These are phyloP conservation scores for Suillia variegata DNA, from an alignment of 2,888 invertebrate genomes.

Conservation along the genomic window DNA sequence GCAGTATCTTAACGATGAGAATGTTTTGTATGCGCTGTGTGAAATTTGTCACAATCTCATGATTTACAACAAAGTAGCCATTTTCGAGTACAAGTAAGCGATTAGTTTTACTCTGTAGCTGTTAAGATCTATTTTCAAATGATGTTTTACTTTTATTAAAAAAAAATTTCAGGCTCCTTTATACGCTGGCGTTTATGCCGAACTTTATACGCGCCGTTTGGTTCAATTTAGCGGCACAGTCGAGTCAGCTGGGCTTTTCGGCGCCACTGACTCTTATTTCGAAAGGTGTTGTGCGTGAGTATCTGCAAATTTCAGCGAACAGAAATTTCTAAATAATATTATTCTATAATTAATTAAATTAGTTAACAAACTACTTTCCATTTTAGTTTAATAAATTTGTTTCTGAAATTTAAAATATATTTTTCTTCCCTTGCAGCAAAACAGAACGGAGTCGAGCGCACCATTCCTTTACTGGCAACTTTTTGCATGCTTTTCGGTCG, in stretches of 20 bases:
- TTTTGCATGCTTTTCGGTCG: slow-evolving; percentile 84
- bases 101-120: too few species aligned
- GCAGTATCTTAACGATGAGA: slow-evolving; percentile 58
- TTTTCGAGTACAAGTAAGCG: slow-evolving; percentile 83
- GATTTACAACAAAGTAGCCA: slow-evolving; percentile 78
- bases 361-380: not conserved
- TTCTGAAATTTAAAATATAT: not conserved
- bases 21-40: slow-evolving; percentile 72
- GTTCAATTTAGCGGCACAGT: slow-evolving; percentile 63
- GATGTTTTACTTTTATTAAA: not conserved
- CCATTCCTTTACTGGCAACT: slow-evolving; percentile 79
- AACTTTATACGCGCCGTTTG: slow-evolving; percentile 78
- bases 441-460: slow-evolving; percentile 66
- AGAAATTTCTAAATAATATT: not conserved
- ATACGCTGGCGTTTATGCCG: slow-evolving; percentile 80
- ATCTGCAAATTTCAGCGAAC: too few species aligned
- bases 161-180: slow-evolving; percentile 66
- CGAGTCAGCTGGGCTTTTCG: slow-evolving; percentile 58
- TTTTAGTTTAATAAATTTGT: not conserved
- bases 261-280: slow-evolving; percentile 59
- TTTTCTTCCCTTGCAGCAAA: slow-evolving; percentile 53
- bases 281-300: slow-evolving; percentile 61
- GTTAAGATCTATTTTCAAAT: not conserved
- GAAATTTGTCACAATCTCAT: slow-evolving; percentile 84
- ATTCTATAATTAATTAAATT: not conserved